These are phyloP conservation scores for Salvelinus namaycush DNA, from an alignment of 2,113 vertebrate species.

Conservation along the genomic window DNA sequence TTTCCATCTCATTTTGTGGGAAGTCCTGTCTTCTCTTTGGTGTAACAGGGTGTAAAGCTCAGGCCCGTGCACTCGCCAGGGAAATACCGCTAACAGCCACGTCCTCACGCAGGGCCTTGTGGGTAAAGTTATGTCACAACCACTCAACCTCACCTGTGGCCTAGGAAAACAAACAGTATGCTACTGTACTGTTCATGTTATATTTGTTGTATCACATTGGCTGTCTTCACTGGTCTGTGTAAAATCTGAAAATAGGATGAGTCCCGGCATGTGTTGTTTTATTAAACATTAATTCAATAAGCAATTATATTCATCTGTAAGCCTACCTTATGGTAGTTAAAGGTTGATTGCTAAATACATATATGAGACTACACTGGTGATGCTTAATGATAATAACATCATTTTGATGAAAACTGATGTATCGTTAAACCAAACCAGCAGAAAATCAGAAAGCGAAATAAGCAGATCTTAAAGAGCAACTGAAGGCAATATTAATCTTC, in stretches of 20 bases:
- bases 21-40: slow-evolving; percentile 36
- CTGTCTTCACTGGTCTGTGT: too few relatives aligned
- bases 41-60: slow-evolving; percentile 57
- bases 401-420: slow-evolving; percentile 11
- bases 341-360: not conserved
- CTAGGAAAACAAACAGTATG: slow-evolving; percentile 46
- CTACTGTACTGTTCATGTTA: too few relatives aligned
- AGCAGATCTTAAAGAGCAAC: not conserved
- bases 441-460: slow-evolving; percentile 1
- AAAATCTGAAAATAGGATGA: too few relatives aligned
- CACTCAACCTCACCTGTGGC: slow-evolving; percentile 49
- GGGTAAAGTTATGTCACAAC: slow-evolving; percentile 64
- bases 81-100: slow-evolving; percentile 61
- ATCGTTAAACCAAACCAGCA: slow-evolving; percentile 7
- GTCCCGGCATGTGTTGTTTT: too few relatives aligned
- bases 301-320: too few relatives aligned
- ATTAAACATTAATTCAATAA: too few relatives aligned
- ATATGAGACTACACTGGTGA: not conserved
- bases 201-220: too few relatives aligned
- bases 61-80: slow-evolving; percentile 48
- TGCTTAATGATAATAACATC: slow-evolving; percentile 34
- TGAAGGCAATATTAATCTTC: too few relatives aligned
- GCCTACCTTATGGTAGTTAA: not conserved
- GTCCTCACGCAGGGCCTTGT: slow-evolving; percentile 52
- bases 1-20: too few relatives aligned